Evolutionary conservation across 2,113 vertebrate genomes (phyloP), one percentile per base, ranked within the genome.

Genomic region (Salvelinus fontinalis): DNA sequence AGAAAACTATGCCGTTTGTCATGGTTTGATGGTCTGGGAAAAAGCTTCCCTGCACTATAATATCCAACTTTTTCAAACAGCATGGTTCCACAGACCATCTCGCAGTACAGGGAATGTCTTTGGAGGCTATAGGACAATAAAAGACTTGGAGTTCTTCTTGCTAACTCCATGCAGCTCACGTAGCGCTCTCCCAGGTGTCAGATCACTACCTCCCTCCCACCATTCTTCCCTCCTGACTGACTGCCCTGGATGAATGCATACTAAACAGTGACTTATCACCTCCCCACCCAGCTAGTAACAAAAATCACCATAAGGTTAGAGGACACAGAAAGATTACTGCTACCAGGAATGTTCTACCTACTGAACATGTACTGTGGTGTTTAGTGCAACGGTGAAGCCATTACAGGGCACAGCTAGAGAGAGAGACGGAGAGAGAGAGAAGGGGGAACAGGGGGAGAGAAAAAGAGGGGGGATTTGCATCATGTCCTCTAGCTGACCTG

Each of bases 401-500:
- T 44, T 44, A 11, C 9, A 44, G 39, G 39, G 39, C 9, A 11
- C 39, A 44, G 39, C 39, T 13, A 18, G 24, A 67, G 65, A 29
- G 64, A 3, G 22, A 26, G 22, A 27, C 24, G 5, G 27, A 0
- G 7, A 0, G 0, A 0, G 5, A 13, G 26, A 31, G 27, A 14
- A 11, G 2, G 2, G 1, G 6, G 12, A 16, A 5, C 4, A 2
- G 62, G 5, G 4, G 20, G 62, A 4, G 2, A 16, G 9, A 12
- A 11, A 11, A 6, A 2, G 8, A 51, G 1, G 13, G 11, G 14
- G 14, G 51, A 18, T 16, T 5, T 18, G 51, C 51, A 18, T 54
- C 51, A 18, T 54, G 51, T 54, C 16, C 16, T 54, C 12, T 54
- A 54, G 49, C 49, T 54, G 1, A 54, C 98, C 98, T 97, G 93